These are phyloP conservation scores for Andrena dorsata DNA, from an alignment of 2,888 invertebrate species.

Conservation along the genomic window DNA sequence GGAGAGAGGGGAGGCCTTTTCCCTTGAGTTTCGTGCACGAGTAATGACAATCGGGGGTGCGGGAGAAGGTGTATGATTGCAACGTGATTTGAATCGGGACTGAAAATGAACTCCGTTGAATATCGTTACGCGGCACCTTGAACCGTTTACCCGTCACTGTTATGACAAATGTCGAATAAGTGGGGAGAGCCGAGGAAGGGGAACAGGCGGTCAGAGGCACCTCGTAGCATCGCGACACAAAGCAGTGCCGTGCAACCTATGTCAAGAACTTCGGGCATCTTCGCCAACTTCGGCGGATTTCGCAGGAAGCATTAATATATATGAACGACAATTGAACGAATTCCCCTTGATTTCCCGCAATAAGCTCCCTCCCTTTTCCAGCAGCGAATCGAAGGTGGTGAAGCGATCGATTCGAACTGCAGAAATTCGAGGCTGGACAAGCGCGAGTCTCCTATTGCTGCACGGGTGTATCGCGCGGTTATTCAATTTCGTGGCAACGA, in stretches of 20 bases:
- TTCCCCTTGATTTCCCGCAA: neutral
- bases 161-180: neutral
- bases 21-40: conserved; percentile 50
- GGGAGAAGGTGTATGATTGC: conserved; percentile 32
- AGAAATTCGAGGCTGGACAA: conserved; percentile 45
- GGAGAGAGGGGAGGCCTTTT: conserved; percentile 32
- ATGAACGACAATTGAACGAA: too few relatives aligned
- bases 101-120: conserved; percentile 29
- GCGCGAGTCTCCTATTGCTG: conserved; percentile 1
- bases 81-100: conserved; percentile 41
- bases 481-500: conserved; percentile 70
- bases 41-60: conserved; percentile 36
- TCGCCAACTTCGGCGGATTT: too few relatives aligned
- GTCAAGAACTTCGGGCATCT: too few relatives aligned
- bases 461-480: conserved; percentile 61
- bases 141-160: neutral
- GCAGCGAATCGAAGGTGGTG: neutral
- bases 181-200: neutral
- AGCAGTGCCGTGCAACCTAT: too few relatives aligned
- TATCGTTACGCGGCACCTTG: conserved; percentile 10
- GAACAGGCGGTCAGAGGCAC: too few relatives aligned
- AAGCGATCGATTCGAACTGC: conserved; percentile 28
- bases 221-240: too few relatives aligned
- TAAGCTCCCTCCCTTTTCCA: neutral
- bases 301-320: too few relatives aligned